Evolutionary conservation across 1,140 invertebrate species (phyloP).

Genomic region (Bombus balteatus): DNA sequence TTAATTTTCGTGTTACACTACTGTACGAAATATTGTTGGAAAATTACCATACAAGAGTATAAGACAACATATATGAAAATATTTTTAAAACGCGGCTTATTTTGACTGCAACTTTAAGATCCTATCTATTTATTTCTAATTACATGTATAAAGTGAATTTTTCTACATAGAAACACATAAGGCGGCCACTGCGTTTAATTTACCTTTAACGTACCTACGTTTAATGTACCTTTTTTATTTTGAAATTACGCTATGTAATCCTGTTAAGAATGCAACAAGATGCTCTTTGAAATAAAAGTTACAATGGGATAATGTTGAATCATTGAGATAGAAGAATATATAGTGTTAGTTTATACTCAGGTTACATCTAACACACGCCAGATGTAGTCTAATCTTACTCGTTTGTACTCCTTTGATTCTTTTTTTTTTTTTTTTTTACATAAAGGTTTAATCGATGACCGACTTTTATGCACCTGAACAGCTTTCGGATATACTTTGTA

Average conservation of each 20-base stretch:
- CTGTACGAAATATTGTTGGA: too few species aligned
- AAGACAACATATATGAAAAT: too few species aligned
- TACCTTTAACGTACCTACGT: too few species aligned
- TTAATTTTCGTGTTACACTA: neutral
- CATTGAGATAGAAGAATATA: neutral
- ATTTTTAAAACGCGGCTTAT: neutral
- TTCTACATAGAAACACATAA: neutral
- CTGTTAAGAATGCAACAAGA: neutral
- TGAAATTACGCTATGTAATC: neutral
- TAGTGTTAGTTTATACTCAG: neutral
- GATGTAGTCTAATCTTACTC: constrained; percentile 17
- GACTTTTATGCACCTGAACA: constrained; percentile 39
- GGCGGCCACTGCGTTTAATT: too few species aligned
- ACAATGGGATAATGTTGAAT: neutral
- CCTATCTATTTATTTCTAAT: neutral
- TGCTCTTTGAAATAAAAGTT: neutral
- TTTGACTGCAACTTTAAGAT: neutral
- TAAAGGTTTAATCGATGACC: constrained; percentile 54
- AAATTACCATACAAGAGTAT: too few species aligned
- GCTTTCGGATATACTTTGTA: constrained; percentile 33
- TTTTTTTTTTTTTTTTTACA: constrained; percentile 25
- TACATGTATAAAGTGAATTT: neutral
- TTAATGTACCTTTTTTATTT: neutral
- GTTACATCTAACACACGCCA: neutral
- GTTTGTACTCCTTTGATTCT: constrained; percentile 19